These are phyloP conservation scores for Oikopleura albicans DNA, from an alignment of 23 tunicate genomes.

Conservation along the genomic window DNA sequence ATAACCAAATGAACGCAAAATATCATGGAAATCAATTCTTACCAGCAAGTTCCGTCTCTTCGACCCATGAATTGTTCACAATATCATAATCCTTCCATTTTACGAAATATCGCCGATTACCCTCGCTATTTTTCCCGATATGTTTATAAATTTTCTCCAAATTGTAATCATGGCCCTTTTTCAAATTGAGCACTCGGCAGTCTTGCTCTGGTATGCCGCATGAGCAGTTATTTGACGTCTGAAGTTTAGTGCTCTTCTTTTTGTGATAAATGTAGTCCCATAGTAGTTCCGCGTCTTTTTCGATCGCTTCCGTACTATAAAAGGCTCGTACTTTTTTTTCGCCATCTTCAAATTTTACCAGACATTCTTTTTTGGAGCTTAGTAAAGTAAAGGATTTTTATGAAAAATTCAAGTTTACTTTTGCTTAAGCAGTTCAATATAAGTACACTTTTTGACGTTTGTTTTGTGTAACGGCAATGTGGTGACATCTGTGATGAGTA, in stretches of 20 bases:
- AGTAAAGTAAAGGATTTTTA: too few relatives aligned
- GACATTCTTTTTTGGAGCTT: too few relatives aligned
- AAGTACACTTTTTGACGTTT: too few relatives aligned
- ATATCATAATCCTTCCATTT: not conserved
- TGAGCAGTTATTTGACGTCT: not conserved
- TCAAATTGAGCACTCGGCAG: not conserved
- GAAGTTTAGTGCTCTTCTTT: too few relatives aligned
- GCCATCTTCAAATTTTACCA: not conserved
- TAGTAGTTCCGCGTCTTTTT: not conserved
- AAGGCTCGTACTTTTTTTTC: not conserved
- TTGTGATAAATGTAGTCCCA: not conserved
- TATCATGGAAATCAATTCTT: too few relatives aligned
- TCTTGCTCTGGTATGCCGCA: not conserved
- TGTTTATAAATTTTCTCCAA: not conserved
- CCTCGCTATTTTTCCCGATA: not conserved
- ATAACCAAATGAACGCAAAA: too few relatives aligned
- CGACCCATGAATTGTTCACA: not conserved
- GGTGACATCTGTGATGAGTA: too few relatives aligned
- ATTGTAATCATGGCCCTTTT: not conserved
- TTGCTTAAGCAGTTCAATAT: too few relatives aligned
- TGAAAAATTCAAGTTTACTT: too few relatives aligned
- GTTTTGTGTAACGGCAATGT: too few relatives aligned
- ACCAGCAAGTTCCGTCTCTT: too few relatives aligned
- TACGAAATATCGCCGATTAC: not conserved
- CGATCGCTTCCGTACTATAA: not conserved